Conservation (phyloP, 2,888 invertebrate genomes). For the Cheilosia variabilis region DNA sequence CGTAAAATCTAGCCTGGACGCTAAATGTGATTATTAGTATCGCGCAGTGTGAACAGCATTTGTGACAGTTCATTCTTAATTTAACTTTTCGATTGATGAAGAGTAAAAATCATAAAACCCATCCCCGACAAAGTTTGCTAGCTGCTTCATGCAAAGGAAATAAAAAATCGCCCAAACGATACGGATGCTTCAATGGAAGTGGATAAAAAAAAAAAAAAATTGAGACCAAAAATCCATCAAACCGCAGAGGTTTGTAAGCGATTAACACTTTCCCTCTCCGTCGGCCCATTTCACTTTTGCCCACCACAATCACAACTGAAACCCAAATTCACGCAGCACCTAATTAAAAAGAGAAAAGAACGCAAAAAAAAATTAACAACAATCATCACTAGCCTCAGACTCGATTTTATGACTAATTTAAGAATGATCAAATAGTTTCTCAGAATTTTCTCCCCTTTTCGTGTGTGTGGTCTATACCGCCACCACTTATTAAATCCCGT, state of each 20-base stretch:
- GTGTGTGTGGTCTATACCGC: slow-evolving; percentile 47
- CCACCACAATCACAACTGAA: not conserved
- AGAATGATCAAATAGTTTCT: slow-evolving; percentile 69
- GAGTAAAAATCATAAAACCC: no score
- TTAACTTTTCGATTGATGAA: no score
- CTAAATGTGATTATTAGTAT: no score
- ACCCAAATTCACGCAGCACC: slow-evolving; percentile 21
- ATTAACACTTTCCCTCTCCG: slow-evolving; percentile 47
- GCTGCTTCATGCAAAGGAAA: no score
- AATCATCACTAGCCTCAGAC: slow-evolving; percentile 20
- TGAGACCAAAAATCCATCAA: not conserved
- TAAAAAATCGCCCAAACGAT: no score
- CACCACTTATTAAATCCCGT: slow-evolving; percentile 57
- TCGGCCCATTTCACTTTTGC: slow-evolving; percentile 7
- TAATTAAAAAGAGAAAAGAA: slow-evolving; percentile 15
- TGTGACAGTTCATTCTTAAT: no score
- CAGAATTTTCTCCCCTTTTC: slow-evolving; percentile 52
- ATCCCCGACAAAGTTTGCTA: no score
- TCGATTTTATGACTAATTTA: slow-evolving; percentile 68
- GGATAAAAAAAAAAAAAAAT: not conserved
- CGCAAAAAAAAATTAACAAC: not conserved
- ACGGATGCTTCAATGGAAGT: no score
- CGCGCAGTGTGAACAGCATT: no score
- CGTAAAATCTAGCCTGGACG: no score
- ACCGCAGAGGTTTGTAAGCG: not conserved